Conservation (phyloP, 2,888 invertebrate species). For the Itoplectis maculator region DNA sequence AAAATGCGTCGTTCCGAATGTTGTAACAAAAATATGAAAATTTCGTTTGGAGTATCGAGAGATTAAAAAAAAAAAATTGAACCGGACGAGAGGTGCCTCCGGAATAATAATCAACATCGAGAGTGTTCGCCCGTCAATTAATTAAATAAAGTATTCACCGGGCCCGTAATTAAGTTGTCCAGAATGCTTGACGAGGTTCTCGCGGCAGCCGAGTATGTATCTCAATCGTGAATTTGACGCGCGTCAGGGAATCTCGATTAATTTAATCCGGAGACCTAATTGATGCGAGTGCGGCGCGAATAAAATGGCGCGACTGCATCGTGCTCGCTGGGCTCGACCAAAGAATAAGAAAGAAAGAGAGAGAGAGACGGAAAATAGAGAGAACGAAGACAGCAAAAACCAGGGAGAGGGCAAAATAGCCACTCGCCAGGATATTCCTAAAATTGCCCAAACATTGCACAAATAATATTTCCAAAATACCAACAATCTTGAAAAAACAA, state of each 20-base stretch:
- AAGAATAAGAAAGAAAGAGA: not conserved
- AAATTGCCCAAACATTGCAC: no score
- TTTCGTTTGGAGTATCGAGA: no score
- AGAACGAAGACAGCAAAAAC: no score
- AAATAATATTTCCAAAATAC: no score
- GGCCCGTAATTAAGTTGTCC: conserved; percentile 58
- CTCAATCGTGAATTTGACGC: conserved; percentile 64
- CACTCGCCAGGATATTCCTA: no score
- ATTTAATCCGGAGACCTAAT: conserved; percentile 63
- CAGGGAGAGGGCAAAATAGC: no score
- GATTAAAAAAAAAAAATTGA: not conserved
- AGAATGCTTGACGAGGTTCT: conserved; percentile 15
- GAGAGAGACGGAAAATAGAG: not conserved
- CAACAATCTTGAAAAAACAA: no score
- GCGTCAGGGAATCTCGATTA: conserved; percentile 66
- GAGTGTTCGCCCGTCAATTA: conserved; percentile 39
- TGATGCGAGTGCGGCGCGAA: conserved; percentile 61
- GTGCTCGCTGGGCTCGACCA: conserved; percentile 7
- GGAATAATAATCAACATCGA: conserved; percentile 1
- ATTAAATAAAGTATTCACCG: conserved; percentile 57
- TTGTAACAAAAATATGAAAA: no score
- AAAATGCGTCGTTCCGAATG: no score
- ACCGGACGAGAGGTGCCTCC: not conserved
- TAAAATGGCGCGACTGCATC: conserved; percentile 51
- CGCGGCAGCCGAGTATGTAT: conserved; percentile 17